Conservation (phyloP, 2,797 vertebrate genomes). For the Pseudomugil tenellus region DNA sequence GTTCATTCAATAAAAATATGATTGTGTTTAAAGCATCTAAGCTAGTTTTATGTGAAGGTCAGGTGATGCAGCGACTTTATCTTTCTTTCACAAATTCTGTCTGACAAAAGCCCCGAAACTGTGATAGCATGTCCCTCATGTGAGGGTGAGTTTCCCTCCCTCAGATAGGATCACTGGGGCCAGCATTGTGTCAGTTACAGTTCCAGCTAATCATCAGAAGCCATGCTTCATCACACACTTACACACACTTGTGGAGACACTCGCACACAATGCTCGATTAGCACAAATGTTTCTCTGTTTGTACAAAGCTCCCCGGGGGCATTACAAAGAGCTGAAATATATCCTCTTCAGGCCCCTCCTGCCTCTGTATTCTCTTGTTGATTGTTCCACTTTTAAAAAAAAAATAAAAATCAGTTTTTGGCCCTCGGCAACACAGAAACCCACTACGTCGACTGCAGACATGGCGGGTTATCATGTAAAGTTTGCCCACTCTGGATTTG, state of each 20-base stretch:
- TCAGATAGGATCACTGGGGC: slow-evolving; percentile 70
- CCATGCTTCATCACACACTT: slow-evolving; percentile 35
- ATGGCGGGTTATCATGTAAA: slow-evolving; percentile 34
- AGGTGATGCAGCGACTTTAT: neutral
- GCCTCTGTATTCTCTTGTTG: slow-evolving; percentile 38
- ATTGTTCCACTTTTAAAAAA: slow-evolving; percentile 65
- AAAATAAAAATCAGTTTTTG: slow-evolving; percentile 53
- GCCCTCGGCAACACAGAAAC: slow-evolving; percentile 28
- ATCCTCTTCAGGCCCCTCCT: slow-evolving; percentile 41
- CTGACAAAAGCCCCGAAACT: slow-evolving; percentile 9
- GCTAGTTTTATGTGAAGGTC: neutral
- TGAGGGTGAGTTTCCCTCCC: slow-evolving; percentile 46
- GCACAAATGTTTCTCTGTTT: slow-evolving; percentile 24
- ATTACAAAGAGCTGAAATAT: slow-evolving; percentile 40
- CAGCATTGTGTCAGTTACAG: slow-evolving; percentile 75
- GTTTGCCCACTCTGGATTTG: neutral
- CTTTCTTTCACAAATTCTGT: neutral
- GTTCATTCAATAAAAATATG: neutral
- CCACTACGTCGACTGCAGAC: slow-evolving; percentile 13
- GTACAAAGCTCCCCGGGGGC: slow-evolving; percentile 22
- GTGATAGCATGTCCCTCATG: slow-evolving; percentile 6
- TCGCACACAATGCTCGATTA: slow-evolving; percentile 12
- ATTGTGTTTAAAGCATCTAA: neutral
- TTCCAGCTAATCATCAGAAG: slow-evolving; percentile 72
- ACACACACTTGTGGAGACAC: slow-evolving; percentile 8